These are phyloP conservation scores for Junonia oenone DNA, from an alignment of 2,888 invertebrate species.

Conservation along the genomic window DNA sequence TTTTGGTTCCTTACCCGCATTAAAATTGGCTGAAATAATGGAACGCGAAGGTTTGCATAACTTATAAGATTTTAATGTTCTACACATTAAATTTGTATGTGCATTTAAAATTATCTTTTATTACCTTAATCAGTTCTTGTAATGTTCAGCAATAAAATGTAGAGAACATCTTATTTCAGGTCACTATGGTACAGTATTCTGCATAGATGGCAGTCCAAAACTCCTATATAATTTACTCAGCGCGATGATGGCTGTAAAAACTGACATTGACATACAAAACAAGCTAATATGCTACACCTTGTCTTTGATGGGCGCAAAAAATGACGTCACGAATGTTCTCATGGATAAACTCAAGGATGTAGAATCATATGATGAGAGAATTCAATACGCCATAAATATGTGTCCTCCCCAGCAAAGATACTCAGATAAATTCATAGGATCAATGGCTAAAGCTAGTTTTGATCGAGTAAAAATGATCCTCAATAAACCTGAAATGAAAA, in stretches of 20 bases:
- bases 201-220: slow-evolving; percentile 92
- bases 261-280: slow-evolving; percentile 75
- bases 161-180: slow-evolving; percentile 40
- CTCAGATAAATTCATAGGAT: slow-evolving; percentile 47
- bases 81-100: too few relatives aligned
- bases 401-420: slow-evolving; percentile 59
- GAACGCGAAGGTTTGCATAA: slow-evolving; percentile 78
- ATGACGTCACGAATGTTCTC: slow-evolving; percentile 52
- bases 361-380: too few relatives aligned
- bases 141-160: background rate
- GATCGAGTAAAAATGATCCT: slow-evolving; percentile 77
- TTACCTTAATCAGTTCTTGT: background rate
- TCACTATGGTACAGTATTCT: slow-evolving; percentile 81
- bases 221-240: slow-evolving; percentile 80
- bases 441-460: slow-evolving; percentile 49
- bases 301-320: slow-evolving; percentile 66
- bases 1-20: background rate
- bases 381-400: slow-evolving; percentile 58
- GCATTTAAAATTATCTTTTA: background rate
- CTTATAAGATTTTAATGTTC: too few relatives aligned
- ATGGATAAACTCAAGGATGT: slow-evolving; percentile 69
- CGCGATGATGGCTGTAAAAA: slow-evolving; percentile 62
- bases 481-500: slow-evolving; percentile 59
- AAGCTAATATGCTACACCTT: slow-evolving; percentile 78
- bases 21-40: slow-evolving; percentile 85